Percentiles rank a stretch among this genome's conserved stretches.
Evolutionary conservation across 2,888 invertebrate genomes (phyloP).

Genomic region (Isoperla grammatica): DNA sequence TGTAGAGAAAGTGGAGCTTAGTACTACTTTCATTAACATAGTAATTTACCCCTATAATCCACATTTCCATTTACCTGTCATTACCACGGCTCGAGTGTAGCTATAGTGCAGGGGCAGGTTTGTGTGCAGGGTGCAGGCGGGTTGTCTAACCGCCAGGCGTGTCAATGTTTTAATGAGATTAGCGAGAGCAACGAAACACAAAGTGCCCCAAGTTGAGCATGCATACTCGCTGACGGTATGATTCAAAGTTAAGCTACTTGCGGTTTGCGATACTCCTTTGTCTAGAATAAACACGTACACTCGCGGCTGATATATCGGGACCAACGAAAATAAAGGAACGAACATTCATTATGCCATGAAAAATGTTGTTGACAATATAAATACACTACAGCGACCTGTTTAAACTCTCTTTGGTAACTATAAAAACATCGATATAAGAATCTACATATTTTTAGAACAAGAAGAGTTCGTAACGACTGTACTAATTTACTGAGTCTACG

Average conservation of each 20-base stretch:
- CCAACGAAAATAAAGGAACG: too few relatives aligned
- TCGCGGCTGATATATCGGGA: too few relatives aligned
- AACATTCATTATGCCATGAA: too few relatives aligned
- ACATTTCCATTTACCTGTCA: constrained; percentile 10
- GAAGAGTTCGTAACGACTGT: too few relatives aligned
- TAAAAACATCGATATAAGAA: too few relatives aligned
- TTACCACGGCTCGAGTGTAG: background rate
- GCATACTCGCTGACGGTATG: constrained; percentile 2
- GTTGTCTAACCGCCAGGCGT: constrained; percentile 6
- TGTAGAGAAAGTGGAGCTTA: background rate
- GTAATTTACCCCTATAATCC: background rate
- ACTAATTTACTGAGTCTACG: too few relatives aligned
- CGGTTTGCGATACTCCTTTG: constrained; percentile 7
- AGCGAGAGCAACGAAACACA: constrained; percentile 8
- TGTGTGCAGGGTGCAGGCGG: background rate
- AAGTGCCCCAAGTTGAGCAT: background rate
- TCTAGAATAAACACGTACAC: constrained; percentile 2
- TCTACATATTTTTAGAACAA: too few relatives aligned
- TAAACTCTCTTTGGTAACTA: too few relatives aligned
- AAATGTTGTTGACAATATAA: background rate
- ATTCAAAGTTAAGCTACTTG: constrained; percentile 17
- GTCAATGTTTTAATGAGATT: constrained; percentile 23
- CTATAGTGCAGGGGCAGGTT: background rate
- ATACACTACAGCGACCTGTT: too few relatives aligned
- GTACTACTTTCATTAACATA: constrained; percentile 12